Percentiles rank a stretch among this genome's conserved stretches.
Conservation (phyloP, 2,888 invertebrate species). For the Helobdella robusta region DNA sequence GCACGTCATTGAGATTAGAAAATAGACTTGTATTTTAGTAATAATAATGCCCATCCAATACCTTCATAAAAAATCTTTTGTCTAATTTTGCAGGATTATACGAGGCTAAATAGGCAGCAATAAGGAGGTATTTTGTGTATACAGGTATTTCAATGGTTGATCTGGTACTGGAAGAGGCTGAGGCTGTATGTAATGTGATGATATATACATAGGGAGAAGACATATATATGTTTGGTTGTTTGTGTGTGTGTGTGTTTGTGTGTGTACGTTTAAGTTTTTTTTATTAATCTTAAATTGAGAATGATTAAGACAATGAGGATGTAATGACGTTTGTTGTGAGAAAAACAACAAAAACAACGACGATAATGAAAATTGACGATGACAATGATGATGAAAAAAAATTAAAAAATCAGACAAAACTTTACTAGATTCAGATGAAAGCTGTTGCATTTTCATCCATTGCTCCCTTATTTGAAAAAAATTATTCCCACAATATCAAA, state of each 20-base stretch:
- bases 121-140: conserved; percentile 77
- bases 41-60: too few relatives aligned
- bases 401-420: neutral
- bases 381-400: neutral
- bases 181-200: too few relatives aligned
- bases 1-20: too few relatives aligned
- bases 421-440: neutral
- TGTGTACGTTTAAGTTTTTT: neutral
- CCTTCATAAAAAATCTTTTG: conserved; percentile 72
- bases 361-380: too few relatives aligned
- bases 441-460: conserved; percentile 15
- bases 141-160: conserved; percentile 60
- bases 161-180: neutral
- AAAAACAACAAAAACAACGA: too few relatives aligned
- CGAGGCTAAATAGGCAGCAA: conserved; percentile 82
- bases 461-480: neutral
- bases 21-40: too few relatives aligned
- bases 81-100: conserved; percentile 83
- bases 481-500: neutral
- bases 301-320: too few relatives aligned
- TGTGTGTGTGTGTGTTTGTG: conserved; percentile 2
- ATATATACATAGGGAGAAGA: neutral
- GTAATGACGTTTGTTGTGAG: too few relatives aligned
- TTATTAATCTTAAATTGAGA: neutral
- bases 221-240: neutral